These are phyloP conservation scores for Furcula furcula DNA, from an alignment of 2,888 invertebrate species.

Conservation along the genomic window DNA sequence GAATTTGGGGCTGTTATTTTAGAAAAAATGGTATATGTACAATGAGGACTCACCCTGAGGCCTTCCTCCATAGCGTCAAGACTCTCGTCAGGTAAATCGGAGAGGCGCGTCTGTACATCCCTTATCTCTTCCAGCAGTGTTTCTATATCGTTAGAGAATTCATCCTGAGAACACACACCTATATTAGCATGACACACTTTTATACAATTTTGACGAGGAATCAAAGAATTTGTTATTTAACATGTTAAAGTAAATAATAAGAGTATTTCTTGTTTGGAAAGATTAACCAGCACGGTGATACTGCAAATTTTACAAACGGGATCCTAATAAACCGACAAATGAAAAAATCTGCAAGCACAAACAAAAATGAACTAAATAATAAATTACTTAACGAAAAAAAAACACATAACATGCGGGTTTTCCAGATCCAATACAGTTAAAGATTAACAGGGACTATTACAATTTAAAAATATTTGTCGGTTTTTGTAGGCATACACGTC, in stretches of 20 bases:
- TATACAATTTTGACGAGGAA: slow-evolving; percentile 29
- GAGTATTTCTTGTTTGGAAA: too few species aligned
- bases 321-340: neutral
- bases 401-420: neutral
- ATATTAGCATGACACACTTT: slow-evolving; percentile 58
- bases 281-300: too few species aligned
- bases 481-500: neutral
- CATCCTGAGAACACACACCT: slow-evolving; percentile 81
- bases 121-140: slow-evolving; percentile 85
- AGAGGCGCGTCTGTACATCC: slow-evolving; percentile 85
- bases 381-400: too few species aligned
- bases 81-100: slow-evolving; percentile 86
- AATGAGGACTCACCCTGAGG: slow-evolving; percentile 84
- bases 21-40: slow-evolving; percentile 37
- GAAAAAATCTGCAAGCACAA: too few species aligned
- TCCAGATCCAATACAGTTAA: neutral
- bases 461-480: neutral
- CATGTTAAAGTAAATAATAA: too few species aligned
- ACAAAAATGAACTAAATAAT: too few species aligned
- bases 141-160: slow-evolving; percentile 85
- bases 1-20: slow-evolving; percentile 31
- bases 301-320: too few species aligned
- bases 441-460: neutral
- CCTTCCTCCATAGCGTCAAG: slow-evolving; percentile 87
- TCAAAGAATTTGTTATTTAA: slow-evolving; percentile 20